These are phyloP conservation scores for Ciconia nigra DNA, from an alignment of 2,797 vertebrate species.

Conservation along the genomic window DNA sequence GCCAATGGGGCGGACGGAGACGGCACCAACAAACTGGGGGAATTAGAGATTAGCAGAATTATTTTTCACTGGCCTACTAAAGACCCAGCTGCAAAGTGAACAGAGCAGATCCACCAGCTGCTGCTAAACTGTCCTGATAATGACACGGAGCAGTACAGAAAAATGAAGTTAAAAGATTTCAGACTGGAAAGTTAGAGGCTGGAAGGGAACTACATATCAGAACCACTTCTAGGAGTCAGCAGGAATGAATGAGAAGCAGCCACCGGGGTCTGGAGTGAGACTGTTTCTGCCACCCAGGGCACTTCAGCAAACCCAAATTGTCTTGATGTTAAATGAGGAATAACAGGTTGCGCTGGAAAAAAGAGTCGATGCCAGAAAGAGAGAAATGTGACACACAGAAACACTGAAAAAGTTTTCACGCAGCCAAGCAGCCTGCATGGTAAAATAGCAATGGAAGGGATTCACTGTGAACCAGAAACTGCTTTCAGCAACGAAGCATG, in stretches of 20 bases:
- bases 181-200: not conserved
- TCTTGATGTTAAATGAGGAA: not conserved
- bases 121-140: not conserved
- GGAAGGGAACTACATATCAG: not conserved
- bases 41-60: not conserved
- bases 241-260: not conserved
- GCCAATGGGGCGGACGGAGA: not conserved
- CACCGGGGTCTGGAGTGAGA: not conserved
- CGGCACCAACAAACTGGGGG: not conserved
- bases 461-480: not conserved
- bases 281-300: not conserved
- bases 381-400: not conserved
- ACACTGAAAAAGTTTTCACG: not conserved
- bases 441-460: not conserved
- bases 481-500: accelerated
- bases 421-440: not conserved
- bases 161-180: not conserved
- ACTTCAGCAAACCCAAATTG: not conserved
- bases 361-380: not conserved
- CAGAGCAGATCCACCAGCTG: not conserved
- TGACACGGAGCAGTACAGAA: not conserved
- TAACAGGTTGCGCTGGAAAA: not conserved
- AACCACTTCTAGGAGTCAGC: not conserved
- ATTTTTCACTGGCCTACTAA: not conserved
- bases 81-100: not conserved